Evolutionary conservation across 2,113 vertebrate species (phyloP), one percentile per base, ranked within the genome.

Genomic region (Himantopus leucocephalus): DNA sequence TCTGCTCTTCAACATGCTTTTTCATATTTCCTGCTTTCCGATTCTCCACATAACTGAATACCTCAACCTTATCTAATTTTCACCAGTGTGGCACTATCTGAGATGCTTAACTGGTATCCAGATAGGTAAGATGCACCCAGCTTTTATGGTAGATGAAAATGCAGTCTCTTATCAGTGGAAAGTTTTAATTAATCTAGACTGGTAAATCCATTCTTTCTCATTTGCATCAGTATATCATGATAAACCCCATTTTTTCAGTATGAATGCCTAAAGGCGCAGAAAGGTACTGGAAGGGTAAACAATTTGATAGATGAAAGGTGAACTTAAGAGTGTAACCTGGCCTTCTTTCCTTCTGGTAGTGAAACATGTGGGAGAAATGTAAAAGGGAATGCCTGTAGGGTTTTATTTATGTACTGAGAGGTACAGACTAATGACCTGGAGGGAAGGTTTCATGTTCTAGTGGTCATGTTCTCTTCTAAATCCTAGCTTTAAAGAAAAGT

Each of bases 1-100:
- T 92, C 30, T 88, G 26, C 26, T 88, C 22, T 74, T 77, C 41
- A 64, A 3, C 23, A 23, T 47, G 29, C 2, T 77, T 94, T 94
- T 77, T 34, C 5, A 1, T 20, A 91, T 52, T 77, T 75, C 16
- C 81, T 81, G 11, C 39, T 78, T 95, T 92, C 12, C 22, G 58
- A 0, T 67, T 80, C 9, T 71, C 15, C 18, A 47, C 7, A 59
- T 71, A 66, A 27, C 0, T 0, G 2, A 89, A 3, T 86, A 87
- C 63, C 14, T 89, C 35, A 59, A 55, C 18, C 14, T 81, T 60
- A 68, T 17, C 9, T 12, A 63, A 3, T 89, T 95, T 91, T 87
- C 14, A 32, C 14, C 20, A 59, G 9, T 58, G 14, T 70, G 45
- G 19, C n/a, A 77, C 3, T 73, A 9, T 34, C 20, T 70, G 29